Conservation (phyloP, 2,888 invertebrate genomes). For the Drosophila kambysellisi region DNA sequence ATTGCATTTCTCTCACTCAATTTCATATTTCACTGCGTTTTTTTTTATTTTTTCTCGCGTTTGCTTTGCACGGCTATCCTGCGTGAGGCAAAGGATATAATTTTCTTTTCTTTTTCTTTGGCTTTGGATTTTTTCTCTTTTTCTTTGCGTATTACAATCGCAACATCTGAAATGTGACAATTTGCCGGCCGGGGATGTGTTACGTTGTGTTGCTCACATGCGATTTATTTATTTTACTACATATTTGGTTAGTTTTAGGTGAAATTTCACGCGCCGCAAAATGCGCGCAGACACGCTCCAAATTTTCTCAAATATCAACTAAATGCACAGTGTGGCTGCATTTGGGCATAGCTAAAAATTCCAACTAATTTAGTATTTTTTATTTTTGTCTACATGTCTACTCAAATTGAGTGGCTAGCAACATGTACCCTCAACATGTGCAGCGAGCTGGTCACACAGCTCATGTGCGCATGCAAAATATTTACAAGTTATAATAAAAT, state of each 20-base stretch:
- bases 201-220: slow-evolving; percentile 29
- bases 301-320: slow-evolving; percentile 64
- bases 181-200: slow-evolving; percentile 28
- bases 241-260: slow-evolving; percentile 51
- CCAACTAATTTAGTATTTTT: slow-evolving; percentile 32
- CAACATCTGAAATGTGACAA: slow-evolving; percentile 25
- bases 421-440: slow-evolving; percentile 9
- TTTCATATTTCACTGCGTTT: slow-evolving; percentile 39
- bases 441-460: background rate
- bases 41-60: slow-evolving; percentile 46
- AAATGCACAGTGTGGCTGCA: slow-evolving; percentile 39
- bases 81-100: slow-evolving; percentile 72
- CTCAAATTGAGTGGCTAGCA: slow-evolving; percentile 7
- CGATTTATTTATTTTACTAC: slow-evolving; percentile 41
- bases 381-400: slow-evolving; percentile 1
- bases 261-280: slow-evolving; percentile 45
- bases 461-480: background rate
- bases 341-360: background rate
- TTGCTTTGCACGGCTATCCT: slow-evolving; percentile 67
- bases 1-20: slow-evolving; percentile 56
- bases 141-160: slow-evolving; percentile 14
- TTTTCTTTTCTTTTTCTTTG: slow-evolving; percentile 31
- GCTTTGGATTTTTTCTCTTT: slow-evolving; percentile 12
- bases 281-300: slow-evolving; percentile 49
- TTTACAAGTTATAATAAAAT: background rate